Percentiles rank a stretch among this genome's conserved stretches.
phyloP scores from a whole-genome alignment of 2,888 invertebrate species.

The Thecophora atra region DNA sequence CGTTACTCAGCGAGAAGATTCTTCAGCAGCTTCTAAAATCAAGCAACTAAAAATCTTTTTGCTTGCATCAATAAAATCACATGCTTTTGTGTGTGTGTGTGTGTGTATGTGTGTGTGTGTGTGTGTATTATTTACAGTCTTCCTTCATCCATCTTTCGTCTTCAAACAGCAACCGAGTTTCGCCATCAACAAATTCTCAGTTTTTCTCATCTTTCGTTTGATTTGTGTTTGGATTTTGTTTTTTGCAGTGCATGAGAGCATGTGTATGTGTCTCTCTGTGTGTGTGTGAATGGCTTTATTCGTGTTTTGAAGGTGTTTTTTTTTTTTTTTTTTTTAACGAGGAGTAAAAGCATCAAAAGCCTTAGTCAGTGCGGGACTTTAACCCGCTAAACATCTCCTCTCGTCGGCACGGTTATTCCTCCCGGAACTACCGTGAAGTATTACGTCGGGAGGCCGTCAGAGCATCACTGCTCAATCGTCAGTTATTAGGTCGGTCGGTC shows the following conservation, averaged over 20 bases:
- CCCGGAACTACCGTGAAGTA: no score
- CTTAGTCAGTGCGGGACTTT: no score
- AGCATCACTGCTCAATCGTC: no score
- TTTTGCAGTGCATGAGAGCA: neutral
- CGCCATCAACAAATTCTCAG: neutral
- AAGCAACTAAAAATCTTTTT: no score
- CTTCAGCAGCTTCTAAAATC: neutral
- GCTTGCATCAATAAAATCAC: no score
- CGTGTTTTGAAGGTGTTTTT: neutral
- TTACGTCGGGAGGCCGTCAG: no score
- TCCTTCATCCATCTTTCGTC: neutral
- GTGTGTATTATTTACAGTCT: neutral
- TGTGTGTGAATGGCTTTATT: neutral
- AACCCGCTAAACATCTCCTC: no score
- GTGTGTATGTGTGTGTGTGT: slow-evolving; percentile 11
- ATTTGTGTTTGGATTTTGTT: neutral
- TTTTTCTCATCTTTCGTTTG: neutral
- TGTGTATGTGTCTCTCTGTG: slow-evolving; percentile 10
- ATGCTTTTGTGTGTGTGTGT: neutral
- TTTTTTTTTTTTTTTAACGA: no score
- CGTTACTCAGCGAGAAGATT: no score
- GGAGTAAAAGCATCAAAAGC: no score
- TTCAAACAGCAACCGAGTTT: neutral
- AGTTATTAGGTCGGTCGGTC: no score
- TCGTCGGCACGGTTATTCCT: no score